These are phyloP conservation scores for Cyprinodon tularosa DNA, from an alignment of 2,113 vertebrate species.

Conservation along the genomic window DNA sequence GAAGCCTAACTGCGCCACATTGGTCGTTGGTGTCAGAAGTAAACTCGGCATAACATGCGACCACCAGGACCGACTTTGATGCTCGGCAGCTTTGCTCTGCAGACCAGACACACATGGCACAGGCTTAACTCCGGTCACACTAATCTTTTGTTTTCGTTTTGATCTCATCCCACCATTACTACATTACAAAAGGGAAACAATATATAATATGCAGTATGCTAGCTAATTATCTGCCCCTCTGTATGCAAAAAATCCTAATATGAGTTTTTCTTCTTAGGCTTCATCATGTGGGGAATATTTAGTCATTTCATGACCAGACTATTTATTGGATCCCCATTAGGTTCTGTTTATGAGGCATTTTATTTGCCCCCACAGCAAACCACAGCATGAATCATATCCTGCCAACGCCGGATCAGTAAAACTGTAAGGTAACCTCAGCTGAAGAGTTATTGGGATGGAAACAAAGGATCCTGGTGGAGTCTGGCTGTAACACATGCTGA, in stretches of 20 bases:
- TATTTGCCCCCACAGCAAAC: neutral
- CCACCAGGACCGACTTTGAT: constrained; percentile 55
- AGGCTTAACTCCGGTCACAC: constrained; percentile 41
- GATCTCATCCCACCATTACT: constrained; percentile 2
- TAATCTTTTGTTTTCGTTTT: constrained; percentile 10
- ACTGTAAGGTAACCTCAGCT: neutral
- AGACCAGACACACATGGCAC: constrained; percentile 45
- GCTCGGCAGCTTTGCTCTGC: constrained; percentile 28
- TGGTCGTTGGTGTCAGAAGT: constrained; percentile 21
- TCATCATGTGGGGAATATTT: constrained; percentile 4
- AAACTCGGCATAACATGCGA: constrained; percentile 12
- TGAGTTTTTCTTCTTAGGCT: neutral
- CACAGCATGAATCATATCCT: neutral
- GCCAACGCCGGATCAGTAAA: neutral
- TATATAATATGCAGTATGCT: neutral
- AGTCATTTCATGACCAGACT: neutral
- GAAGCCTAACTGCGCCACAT: constrained; percentile 14
- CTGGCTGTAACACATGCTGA: neutral
- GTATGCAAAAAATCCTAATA: no score
- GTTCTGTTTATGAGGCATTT: neutral
- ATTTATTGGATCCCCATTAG: constrained; percentile 16
- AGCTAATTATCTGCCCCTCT: neutral
- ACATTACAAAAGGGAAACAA: neutral
- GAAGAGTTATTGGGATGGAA: neutral
- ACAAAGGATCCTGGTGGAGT: neutral